Evolutionary conservation across 2,113 vertebrate genomes (phyloP), one percentile per base, ranked within the genome.

Genomic region (Oncorhynchus clarkii): DNA sequence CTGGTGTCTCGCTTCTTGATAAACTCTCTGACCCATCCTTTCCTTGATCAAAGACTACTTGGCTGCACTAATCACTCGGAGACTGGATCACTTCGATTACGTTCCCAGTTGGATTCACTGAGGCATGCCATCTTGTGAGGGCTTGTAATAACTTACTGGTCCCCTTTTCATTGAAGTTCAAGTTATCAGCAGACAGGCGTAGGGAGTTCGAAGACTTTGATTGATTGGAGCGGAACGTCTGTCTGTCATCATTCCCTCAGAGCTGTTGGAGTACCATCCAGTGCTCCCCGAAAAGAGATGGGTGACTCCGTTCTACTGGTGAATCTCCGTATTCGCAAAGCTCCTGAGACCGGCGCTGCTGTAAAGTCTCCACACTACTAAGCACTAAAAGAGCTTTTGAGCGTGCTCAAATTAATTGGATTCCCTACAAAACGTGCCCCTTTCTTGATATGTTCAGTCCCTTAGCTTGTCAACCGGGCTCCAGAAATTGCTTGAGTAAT

Each of bases 331-430:
- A 64, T 67, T 18, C 22, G 7, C 65, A 31, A 16, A 29, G 24
- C 64, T 66, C 26, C 26, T 29, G 12, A 24, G 64, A 26, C 64
- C 27, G 4, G 14, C 49, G 14, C 51, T 71, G 68, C 73, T 72
- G n/a, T 77, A 54, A 51, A 27, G 5, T 75, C 79, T 77, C 67
- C 66, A 29, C 54, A 31, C 71, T 78, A 71, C 72, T 71, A 62
- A 77, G 66, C 81, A 73, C 75, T 70, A 70, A 85, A 85, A 80
- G 62, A 84, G 75, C 49, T 39, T 77, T 71, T 14, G 24, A 49
- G 65, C 65, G 24, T 24, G 4, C 65, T 67, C 71, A 82, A 24
- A 87, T 84, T 68, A 79, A 84, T 86, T 77, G 71, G 81, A 84
- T 77, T 74, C 82, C 70, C 39, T 78, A 26, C 65, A 69, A 75